phyloP scores from a whole-genome alignment of 2,797 vertebrate species.

The Neomorphus geoffroyi region DNA sequence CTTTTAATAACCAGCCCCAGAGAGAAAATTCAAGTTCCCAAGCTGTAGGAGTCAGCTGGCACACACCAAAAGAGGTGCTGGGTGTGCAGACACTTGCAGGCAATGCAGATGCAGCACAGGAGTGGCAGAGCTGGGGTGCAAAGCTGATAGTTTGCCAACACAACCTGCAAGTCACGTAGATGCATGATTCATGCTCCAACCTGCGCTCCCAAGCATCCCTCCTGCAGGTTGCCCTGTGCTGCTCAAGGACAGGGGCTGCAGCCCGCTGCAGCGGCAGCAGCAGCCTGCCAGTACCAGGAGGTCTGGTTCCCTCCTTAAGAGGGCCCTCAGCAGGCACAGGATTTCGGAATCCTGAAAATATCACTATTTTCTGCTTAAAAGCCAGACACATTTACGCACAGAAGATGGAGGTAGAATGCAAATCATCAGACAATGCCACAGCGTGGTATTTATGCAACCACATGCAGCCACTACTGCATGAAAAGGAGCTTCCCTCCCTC shows the following conservation, averaged over 20 bases:
- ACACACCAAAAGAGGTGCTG: not conserved
- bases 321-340: not conserved
- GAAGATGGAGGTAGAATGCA: not conserved
- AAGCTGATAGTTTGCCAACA: not conserved
- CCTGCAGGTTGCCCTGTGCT: not conserved
- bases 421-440: not conserved
- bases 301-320: not conserved
- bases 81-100: not conserved
- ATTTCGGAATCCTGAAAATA: not conserved
- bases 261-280: not conserved
- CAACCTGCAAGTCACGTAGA: fast-evolving
- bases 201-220: not conserved
- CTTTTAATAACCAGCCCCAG: not conserved
- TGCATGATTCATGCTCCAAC: fast-evolving
- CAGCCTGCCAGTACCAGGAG: not conserved
- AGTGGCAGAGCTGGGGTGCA: not conserved
- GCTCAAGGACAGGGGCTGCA: not conserved
- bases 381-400: not conserved
- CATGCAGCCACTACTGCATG: fast-evolving
- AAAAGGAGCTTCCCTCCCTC: fast-evolving
- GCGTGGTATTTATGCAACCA: not conserved
- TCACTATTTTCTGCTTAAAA: not conserved
- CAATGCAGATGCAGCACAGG: not conserved
- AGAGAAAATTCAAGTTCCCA: not conserved
- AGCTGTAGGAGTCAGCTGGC: not conserved